Conservation (phyloP, 2,888 invertebrate species). For the Cantharis rufa region DNA sequence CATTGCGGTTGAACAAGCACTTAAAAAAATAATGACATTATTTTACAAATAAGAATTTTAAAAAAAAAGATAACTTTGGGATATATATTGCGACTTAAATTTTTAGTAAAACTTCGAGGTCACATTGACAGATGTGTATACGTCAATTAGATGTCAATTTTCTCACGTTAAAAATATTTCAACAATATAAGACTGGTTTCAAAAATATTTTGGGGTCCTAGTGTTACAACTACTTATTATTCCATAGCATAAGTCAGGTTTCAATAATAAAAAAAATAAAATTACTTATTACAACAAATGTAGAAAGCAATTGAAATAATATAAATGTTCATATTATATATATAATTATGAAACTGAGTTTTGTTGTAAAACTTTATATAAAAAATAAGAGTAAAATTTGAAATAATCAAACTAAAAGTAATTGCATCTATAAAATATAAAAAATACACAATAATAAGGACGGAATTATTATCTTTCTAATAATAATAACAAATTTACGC, state of each 20-base stretch:
- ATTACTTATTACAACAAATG: not conserved
- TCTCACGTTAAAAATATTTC: not conserved
- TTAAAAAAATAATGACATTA: too few species aligned
- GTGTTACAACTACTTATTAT: not conserved
- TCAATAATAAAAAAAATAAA: not conserved
- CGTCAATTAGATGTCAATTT: not conserved
- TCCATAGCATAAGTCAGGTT: not conserved
- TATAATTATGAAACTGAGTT: not conserved
- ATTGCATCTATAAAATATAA: not conserved
- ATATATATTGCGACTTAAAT: not conserved
- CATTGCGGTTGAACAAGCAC: not conserved
- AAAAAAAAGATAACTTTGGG: not conserved
- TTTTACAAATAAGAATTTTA: not conserved
- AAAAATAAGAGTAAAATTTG: not conserved
- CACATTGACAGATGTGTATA: not conserved
- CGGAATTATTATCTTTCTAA: not conserved
- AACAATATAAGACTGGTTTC: not conserved
- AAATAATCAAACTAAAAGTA: not conserved
- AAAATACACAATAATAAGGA: not conserved
- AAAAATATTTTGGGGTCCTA: not conserved
- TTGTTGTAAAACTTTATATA: not conserved
- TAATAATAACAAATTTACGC: not conserved
- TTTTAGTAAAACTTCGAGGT: not conserved
- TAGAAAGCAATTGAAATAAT: not conserved
- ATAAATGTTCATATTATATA: not conserved